phyloP scores from a whole-genome alignment of 2,113 vertebrate species.

The Pogona vitticeps region DNA sequence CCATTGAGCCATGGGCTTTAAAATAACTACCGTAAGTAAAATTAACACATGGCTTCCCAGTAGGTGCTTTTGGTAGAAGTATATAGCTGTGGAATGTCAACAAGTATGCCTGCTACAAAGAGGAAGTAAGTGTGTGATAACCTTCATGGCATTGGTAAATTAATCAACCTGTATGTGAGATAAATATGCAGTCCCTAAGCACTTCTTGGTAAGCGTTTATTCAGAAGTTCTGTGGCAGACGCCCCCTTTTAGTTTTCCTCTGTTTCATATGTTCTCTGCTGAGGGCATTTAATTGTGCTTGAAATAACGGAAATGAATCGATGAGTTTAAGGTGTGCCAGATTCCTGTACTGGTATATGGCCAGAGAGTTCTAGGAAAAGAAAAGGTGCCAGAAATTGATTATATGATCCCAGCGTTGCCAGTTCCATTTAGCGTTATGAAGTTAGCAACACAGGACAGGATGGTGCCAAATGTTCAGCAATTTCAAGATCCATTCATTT shows the following conservation, averaged over 20 bases:
- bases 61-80: background rate
- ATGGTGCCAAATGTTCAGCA: background rate
- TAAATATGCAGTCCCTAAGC: no score
- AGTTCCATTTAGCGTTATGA: background rate
- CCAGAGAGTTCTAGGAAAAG: constrained; percentile 6
- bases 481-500: background rate
- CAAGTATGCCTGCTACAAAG: background rate
- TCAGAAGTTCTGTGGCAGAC: no score
- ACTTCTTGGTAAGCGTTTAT: no score
- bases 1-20: background rate
- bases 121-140: background rate
- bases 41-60: background rate
- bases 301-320: background rate
- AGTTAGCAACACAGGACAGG: background rate
- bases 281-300: background rate
- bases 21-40: constrained; percentile 9
- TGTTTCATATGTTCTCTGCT: background rate
- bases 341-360: background rate
- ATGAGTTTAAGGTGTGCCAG: background rate
- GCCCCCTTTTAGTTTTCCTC: no score
- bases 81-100: background rate
- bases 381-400: background rate
- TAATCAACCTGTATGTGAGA: background rate
- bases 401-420: no score
- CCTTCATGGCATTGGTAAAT: background rate